A percentile compares a stretch with the other conserved stretches of the same genome.
Evolutionary conservation across 2,113 vertebrate genomes (phyloP).

Genomic region (Vulpes ferrilata): DNA sequence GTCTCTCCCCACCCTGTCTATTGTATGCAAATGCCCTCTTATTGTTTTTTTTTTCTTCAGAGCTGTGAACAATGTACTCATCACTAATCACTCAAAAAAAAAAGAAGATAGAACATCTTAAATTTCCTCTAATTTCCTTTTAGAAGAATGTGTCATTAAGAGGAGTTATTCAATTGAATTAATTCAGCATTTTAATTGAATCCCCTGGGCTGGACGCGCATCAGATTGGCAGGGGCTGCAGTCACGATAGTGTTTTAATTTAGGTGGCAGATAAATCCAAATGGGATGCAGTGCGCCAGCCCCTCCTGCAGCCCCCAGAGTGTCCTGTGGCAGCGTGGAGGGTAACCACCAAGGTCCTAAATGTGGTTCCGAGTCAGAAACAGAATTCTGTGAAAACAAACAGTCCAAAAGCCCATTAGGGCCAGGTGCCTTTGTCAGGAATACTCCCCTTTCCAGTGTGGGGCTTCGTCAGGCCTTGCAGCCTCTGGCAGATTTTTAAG

Average conservation of each 20-base stretch:
- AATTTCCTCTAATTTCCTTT: constrained; percentile 82
- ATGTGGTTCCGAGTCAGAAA: not conserved
- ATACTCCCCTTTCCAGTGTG: rapidly evolving
- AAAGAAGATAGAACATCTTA: constrained; percentile 17
- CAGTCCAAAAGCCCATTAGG: not conserved
- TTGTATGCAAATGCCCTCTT: constrained; percentile 22
- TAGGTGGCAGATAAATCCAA: constrained; percentile 39
- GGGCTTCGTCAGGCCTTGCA: rapidly evolving
- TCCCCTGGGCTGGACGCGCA: constrained; percentile 75
- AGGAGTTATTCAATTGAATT: constrained; percentile 86
- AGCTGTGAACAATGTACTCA: not conserved
- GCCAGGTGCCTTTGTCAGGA: rapidly evolving
- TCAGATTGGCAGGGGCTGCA: constrained; percentile 68
- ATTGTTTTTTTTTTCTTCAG: not conserved
- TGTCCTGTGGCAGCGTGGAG: not conserved
- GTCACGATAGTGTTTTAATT: constrained; percentile 11
- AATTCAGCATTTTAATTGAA: constrained; percentile 87
- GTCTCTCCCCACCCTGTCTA: rapidly evolving
- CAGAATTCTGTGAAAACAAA: not conserved
- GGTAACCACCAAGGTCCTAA: not conserved
- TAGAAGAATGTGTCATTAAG: constrained; percentile 85
- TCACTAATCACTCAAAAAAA: constrained; percentile 62
- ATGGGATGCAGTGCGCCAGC: rapidly evolving
- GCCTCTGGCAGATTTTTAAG: not conserved
- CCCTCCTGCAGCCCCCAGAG: not conserved